Evolutionary conservation across 2,888 invertebrate genomes (phyloP), one percentile per base, ranked within the genome.

Genomic region (Therioaphis trifolii): DNA sequence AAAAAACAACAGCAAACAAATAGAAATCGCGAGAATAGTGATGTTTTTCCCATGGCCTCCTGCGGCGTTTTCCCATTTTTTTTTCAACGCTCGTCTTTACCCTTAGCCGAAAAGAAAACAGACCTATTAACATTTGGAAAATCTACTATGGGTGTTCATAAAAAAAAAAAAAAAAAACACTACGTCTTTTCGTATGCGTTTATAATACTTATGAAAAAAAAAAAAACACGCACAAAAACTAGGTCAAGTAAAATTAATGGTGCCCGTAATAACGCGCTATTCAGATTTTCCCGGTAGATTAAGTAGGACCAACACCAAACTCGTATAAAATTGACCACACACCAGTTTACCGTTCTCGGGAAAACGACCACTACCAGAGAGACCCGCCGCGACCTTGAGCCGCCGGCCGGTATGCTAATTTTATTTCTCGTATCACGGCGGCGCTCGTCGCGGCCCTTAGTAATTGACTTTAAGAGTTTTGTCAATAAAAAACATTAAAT

Each of bases 211-310:
- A 58, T 27, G 27, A 66, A 27, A 14, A 43, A 29, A 75, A 61
- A 43, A 29, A 63, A 29, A 63, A 46, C 58, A 61, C 58, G 58
- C 61, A 71, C 24, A 61, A 46, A 63, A 82, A 52, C 35, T 82
- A 74, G 82, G 82, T 82, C 82, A 74, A 74, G 40, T 74, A 35
- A 82, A 82, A 82, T 82, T 63, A 82, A 82, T 52, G 52, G 24
- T 49, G 49, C n/a, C 52, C 15, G 35, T 68, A 68, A 66, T 61
- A 79, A 79, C 43, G 21, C 43, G 15, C 58, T 46, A 74, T 66
- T 35, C 52, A 72, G 72, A 82, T 82, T 61, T 63, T n/a, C 4
- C 40, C 35, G 12, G 66, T 74, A 74, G 74, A 82, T 82, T 74
- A 72, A 49, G 15, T 49, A 15, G 18, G 52, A 80, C 71, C 71